Evolutionary conservation across 2,888 invertebrate species (phyloP).

Genomic region (Trichogramma evanescens): DNA sequence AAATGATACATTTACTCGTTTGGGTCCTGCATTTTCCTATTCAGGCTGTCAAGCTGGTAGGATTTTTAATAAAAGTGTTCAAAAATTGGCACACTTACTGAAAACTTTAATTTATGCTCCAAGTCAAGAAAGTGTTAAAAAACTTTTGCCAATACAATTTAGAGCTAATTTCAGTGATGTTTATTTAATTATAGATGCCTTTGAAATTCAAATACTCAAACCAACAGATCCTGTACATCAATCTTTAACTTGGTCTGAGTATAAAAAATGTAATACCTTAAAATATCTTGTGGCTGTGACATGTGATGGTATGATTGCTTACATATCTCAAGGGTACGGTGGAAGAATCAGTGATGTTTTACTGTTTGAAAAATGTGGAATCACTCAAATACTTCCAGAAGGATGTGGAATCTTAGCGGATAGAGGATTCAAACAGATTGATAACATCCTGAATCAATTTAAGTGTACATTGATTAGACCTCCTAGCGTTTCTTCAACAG

Average conservation of each 20-base stretch:
- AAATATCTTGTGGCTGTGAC: constrained; percentile 33
- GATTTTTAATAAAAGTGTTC: constrained; percentile 1
- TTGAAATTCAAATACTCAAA: constrained; percentile 34
- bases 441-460: constrained; percentile 18
- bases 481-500: constrained; percentile 21
- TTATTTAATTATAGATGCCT: constrained; percentile 30
- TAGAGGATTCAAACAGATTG: constrained; percentile 27
- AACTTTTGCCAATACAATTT: constrained; percentile 24
- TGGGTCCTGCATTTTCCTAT: constrained; percentile 7
- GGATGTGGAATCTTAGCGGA: constrained; percentile 25
- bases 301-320: constrained; percentile 36
- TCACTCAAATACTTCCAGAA: constrained; percentile 21
- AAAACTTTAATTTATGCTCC: constrained; percentile 15
- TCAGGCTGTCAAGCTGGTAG: constrained; percentile 4
- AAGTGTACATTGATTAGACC: constrained; percentile 23
- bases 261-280: constrained; percentile 31
- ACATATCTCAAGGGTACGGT: constrained; percentile 36
- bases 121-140: constrained; percentile 7
- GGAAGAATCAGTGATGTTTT: constrained; percentile 29
- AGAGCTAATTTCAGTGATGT: constrained; percentile 24
- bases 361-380: constrained; percentile 24
- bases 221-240: constrained; percentile 29
- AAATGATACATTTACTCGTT: constrained; percentile 2
- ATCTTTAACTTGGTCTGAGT: constrained; percentile 32
- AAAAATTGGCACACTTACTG: constrained; percentile 11